Evolutionary conservation across 2,113 vertebrate genomes (phyloP).

Genomic region (Aythya baeri): DNA sequence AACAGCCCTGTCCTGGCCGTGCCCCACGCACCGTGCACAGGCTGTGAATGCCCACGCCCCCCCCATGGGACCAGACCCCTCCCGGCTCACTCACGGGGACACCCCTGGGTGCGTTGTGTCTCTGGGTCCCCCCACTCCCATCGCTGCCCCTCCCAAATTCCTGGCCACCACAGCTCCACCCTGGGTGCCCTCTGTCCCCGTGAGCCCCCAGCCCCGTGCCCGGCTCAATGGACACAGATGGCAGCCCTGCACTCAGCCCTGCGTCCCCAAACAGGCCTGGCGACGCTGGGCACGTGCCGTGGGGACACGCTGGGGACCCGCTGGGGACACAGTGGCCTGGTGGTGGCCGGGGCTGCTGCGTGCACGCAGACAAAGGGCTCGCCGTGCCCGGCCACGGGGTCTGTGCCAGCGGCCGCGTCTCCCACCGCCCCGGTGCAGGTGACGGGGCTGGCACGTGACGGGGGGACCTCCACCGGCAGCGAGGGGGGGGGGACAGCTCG

Average conservation of each 20-base stretch:
- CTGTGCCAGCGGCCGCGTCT: neutral
- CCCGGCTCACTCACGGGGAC: neutral
- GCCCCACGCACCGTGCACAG: neutral
- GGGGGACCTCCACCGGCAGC: neutral
- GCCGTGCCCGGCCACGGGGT: neutral
- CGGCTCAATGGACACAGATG: accelerated
- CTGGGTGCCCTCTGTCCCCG: neutral
- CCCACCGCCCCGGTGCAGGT: neutral
- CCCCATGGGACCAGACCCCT: neutral
- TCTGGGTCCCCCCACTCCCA: accelerated
- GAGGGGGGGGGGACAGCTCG: neutral
- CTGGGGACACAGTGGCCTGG: neutral
- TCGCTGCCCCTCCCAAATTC: neutral
- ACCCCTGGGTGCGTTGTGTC: accelerated
- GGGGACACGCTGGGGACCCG: neutral
- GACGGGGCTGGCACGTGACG: neutral
- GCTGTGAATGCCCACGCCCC: neutral
- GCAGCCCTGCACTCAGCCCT: neutral
- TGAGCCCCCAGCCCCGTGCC: neutral
- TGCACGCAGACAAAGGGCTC: neutral
- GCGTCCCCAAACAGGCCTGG: neutral
- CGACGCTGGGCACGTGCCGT: accelerated
- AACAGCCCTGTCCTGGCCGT: no score
- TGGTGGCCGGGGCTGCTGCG: neutral
- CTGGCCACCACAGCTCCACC: neutral